Conservation (phyloP, 1,140 invertebrate species). For the Lethrus apterus region DNA sequence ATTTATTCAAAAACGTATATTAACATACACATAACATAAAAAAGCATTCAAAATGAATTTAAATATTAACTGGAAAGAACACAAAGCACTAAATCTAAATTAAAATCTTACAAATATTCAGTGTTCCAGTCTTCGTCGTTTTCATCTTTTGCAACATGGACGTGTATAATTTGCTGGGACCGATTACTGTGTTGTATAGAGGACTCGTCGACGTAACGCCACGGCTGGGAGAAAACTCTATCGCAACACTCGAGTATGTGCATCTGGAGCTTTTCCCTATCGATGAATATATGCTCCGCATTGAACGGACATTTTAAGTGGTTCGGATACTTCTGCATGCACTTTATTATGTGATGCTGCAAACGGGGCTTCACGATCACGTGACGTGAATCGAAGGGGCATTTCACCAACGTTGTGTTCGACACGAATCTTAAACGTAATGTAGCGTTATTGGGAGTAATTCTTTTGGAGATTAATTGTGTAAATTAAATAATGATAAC, state of each 20-base stretch:
- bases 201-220: no score
- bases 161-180: not conserved
- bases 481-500: no score
- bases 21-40: no score
- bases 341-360: slow-evolving; percentile 42
- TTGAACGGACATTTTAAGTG: slow-evolving; percentile 42
- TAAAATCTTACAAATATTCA: no score
- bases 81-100: no score
- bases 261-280: slow-evolving; percentile 8
- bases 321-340: slow-evolving; percentile 36
- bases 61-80: no score
- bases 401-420: slow-evolving; percentile 29
- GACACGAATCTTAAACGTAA: no score
- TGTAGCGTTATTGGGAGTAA: no score
- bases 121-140: slow-evolving; percentile 5
- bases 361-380: slow-evolving; percentile 37
- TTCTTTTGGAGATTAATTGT: no score
- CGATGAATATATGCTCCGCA: slow-evolving; percentile 40
- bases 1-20: no score
- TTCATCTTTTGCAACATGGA: not conserved
- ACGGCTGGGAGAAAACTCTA: not conserved
- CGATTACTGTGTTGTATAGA: not conserved
- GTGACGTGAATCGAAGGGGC: slow-evolving; percentile 43
- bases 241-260: slow-evolving; percentile 8
- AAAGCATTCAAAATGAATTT: no score